Evolutionary conservation across 2,888 invertebrate species (phyloP).

Genomic region (Pachymerium ferrugineum): DNA sequence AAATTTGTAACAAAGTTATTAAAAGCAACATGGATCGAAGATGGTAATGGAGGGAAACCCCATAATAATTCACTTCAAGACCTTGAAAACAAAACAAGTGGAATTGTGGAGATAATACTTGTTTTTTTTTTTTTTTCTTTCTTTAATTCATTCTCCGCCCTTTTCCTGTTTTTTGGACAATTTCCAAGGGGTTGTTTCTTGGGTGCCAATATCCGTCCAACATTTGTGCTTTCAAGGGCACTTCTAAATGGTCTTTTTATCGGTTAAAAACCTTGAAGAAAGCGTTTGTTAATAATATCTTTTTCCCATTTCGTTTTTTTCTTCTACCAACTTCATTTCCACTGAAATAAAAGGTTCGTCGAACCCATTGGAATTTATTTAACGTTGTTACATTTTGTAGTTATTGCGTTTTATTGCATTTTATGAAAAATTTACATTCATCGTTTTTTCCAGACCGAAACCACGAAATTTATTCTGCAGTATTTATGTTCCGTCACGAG

Average conservation of each 20-base stretch:
- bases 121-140: not conserved
- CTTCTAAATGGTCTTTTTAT: constrained; percentile 5
- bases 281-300: no score
- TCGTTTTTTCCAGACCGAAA: constrained; percentile 59
- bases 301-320: not conserved
- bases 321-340: not conserved
- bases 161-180: constrained; percentile 16
- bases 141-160: not conserved
- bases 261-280: not conserved
- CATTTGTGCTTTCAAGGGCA: not conserved
- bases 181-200: no score
- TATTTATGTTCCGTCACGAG: constrained; percentile 83
- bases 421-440: not conserved
- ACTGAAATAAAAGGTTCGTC: not conserved
- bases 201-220: not conserved
- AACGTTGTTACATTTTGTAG: not conserved
- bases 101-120: not conserved
- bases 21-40: no score
- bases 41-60: no score
- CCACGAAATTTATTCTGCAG: constrained; percentile 83
- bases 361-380: not conserved
- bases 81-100: no score
- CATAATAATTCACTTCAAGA: no score
- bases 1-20: no score
- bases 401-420: not conserved